A percentile compares a stretch with the other conserved stretches of the same genome.
phyloP scores from a whole-genome alignment of 2,888 invertebrate genomes.

The Chaitophorus viminalis region DNA sequence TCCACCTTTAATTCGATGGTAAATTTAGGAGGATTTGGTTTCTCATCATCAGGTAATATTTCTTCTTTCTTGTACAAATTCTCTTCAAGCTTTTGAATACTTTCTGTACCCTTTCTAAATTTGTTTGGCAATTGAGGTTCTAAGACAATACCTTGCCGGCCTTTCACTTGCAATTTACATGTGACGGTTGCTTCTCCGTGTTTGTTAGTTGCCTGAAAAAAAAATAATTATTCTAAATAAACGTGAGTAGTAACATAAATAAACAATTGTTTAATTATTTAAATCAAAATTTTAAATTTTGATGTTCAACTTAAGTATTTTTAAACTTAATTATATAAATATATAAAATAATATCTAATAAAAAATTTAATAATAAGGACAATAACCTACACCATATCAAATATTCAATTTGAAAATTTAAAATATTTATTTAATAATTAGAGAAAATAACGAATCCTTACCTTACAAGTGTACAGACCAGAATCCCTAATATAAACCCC shows the following conservation, averaged over 20 bases:
- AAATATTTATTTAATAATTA: background rate
- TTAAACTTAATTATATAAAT: too few species aligned
- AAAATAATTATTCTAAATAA: background rate
- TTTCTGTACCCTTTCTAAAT: slow-evolving; percentile 88
- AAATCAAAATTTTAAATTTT: too few species aligned
- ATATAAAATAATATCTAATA: background rate
- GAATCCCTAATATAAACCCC: slow-evolving; percentile 90
- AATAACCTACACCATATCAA: too few species aligned
- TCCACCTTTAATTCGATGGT: slow-evolving; percentile 75
- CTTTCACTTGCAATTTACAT: slow-evolving; percentile 86
- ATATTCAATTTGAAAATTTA: background rate
- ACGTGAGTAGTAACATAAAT: too few species aligned
- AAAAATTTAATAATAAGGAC: background rate
- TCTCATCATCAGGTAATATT: slow-evolving; percentile 81
- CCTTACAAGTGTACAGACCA: slow-evolving; percentile 89
- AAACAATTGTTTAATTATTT: too few species aligned
- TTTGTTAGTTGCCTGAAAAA: slow-evolving; percentile 79
- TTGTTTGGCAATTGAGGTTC: slow-evolving; percentile 89
- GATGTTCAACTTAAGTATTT: too few species aligned
- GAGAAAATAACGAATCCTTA: slow-evolving; percentile 62
- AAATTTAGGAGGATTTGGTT: slow-evolving; percentile 87
- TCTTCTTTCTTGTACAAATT: slow-evolving; percentile 87
- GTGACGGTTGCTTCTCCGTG: slow-evolving; percentile 91
- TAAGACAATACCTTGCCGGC: slow-evolving; percentile 86
- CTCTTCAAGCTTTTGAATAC: slow-evolving; percentile 90